These are phyloP conservation scores for Pterois miles DNA, from an alignment of 2,797 vertebrate species.

Conservation along the genomic window DNA sequence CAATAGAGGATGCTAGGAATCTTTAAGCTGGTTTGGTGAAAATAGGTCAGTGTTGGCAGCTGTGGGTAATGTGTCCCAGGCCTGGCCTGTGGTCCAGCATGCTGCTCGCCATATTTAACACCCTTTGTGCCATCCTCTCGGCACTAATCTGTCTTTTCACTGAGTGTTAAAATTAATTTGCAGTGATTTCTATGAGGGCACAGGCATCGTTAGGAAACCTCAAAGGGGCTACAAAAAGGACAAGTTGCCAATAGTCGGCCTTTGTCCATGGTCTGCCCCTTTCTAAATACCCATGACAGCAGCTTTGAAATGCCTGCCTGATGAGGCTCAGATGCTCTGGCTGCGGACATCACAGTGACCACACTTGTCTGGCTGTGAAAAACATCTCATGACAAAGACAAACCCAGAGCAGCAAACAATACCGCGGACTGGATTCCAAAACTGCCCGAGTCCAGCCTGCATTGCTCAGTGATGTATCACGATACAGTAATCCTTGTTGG, in stretches of 20 bases:
- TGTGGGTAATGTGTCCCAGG: slow-evolving; percentile 87
- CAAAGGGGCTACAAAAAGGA: slow-evolving; percentile 85
- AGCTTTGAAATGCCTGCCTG: slow-evolving; percentile 78
- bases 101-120: slow-evolving; percentile 84
- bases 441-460: slow-evolving; percentile 16
- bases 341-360: slow-evolving; percentile 65
- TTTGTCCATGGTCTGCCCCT: slow-evolving; percentile 79
- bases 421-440: slow-evolving; percentile 48
- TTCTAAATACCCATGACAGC: slow-evolving; percentile 79
- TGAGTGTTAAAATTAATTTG: slow-evolving; percentile 92
- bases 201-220: slow-evolving; percentile 87
- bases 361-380: slow-evolving; percentile 59
- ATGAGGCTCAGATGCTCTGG: slow-evolving; percentile 69
- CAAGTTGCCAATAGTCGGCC: slow-evolving; percentile 80
- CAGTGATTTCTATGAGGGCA: slow-evolving; percentile 90
- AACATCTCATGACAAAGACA: slow-evolving; percentile 72
- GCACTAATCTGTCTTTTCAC: slow-evolving; percentile 94
- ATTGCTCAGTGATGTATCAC: slow-evolving; percentile 41
- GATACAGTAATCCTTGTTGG: slow-evolving; percentile 42
- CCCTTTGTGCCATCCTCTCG: slow-evolving; percentile 86
- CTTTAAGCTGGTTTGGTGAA: slow-evolving; percentile 86
- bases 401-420: slow-evolving; percentile 58
- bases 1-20: slow-evolving; percentile 87
- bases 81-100: slow-evolving; percentile 83
- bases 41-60: slow-evolving; percentile 88